Percentiles rank a stretch among this genome's conserved stretches.
Conservation (phyloP, 2,797 vertebrate genomes). For the Bryconaethiops microstoma region DNA sequence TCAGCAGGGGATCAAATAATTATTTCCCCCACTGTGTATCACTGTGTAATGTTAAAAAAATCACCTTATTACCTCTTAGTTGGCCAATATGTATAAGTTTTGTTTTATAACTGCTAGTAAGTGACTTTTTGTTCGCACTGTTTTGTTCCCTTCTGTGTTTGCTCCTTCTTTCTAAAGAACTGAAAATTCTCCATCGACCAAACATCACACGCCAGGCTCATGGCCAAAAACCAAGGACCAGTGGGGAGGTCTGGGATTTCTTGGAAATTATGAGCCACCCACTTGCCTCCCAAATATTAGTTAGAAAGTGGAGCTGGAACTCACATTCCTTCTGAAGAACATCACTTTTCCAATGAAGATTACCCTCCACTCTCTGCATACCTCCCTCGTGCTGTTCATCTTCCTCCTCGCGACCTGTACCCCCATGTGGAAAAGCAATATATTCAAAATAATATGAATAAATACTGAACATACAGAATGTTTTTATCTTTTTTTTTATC, state of each 20-base stretch:
- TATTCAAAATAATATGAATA: background rate
- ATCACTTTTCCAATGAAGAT: constrained; percentile 41
- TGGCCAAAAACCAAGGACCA: constrained; percentile 5
- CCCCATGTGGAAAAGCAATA: constrained; percentile 31
- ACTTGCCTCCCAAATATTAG: constrained; percentile 8
- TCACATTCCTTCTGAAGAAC: constrained; percentile 49
- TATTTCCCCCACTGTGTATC: too few relatives aligned
- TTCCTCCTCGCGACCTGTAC: constrained; percentile 31
- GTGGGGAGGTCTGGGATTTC: constrained; percentile 24
- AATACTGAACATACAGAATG: background rate
- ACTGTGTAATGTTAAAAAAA: too few relatives aligned
- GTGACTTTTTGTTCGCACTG: too few relatives aligned
- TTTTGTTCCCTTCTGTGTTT: too few relatives aligned
- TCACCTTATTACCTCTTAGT: too few relatives aligned
- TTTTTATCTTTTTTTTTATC: background rate
- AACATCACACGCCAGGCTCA: constrained; percentile 11
- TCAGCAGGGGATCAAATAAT: too few relatives aligned
- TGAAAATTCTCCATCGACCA: background rate
- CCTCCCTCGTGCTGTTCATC: background rate
- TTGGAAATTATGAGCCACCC: constrained; percentile 30
- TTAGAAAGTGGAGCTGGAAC: constrained; percentile 32
- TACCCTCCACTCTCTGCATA: constrained; percentile 4
- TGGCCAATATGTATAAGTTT: too few relatives aligned
- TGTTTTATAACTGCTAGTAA: too few relatives aligned
- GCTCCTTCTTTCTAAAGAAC: background rate